phyloP scores from a whole-genome alignment of 2,797 vertebrate genomes.

The Lepidocolaptes lacrymiger region DNA sequence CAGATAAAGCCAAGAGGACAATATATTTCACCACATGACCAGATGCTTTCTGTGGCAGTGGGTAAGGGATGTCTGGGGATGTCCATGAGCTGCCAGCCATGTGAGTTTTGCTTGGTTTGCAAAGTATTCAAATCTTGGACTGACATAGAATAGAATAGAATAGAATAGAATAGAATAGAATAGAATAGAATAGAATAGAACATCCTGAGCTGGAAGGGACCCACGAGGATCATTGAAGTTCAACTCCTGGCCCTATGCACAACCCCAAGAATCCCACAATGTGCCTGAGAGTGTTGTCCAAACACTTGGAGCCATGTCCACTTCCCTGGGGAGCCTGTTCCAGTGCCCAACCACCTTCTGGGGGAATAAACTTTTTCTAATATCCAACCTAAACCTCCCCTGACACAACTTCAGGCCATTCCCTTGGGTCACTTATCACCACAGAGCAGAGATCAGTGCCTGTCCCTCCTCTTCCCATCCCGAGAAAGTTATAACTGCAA shows the following conservation, averaged over 20 bases:
- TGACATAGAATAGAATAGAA: neutral
- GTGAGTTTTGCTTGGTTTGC: neutral
- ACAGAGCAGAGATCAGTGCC: neutral
- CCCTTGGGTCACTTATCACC: accelerated
- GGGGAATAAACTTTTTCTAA: neutral
- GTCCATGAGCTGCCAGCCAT: neutral
- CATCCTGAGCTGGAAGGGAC: neutral
- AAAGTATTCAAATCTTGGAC: neutral
- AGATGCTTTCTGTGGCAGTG: neutral
- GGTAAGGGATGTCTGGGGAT: neutral
- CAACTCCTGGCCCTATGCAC: neutral
- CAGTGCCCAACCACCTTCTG: accelerated
- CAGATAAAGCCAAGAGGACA: accelerated
- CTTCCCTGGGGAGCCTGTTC: neutral
- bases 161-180: neutral
- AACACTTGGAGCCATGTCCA: neutral
- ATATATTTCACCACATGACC: neutral
- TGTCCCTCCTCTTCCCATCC: neutral
- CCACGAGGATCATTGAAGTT: no score
- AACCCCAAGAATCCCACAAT: neutral
- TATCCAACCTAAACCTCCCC: neutral
- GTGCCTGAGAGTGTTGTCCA: neutral
- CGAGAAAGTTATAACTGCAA: accelerated
- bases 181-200: neutral
- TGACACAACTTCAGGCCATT: neutral